Base-by-base conservation (phyloP, 2,797 vertebrate genomes). In the Spinibarbus caldwelli region DNA sequence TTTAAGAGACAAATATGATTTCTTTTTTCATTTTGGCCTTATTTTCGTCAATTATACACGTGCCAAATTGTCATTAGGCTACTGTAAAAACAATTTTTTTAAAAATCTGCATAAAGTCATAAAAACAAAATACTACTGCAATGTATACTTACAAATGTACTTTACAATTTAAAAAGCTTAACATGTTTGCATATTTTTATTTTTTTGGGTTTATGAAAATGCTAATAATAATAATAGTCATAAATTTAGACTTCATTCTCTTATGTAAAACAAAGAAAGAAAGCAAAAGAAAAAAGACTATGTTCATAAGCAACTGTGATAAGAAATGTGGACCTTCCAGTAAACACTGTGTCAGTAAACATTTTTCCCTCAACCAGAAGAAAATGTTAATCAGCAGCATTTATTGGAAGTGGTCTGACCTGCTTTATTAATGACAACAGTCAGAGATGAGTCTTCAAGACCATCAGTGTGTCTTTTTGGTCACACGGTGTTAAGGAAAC, bases 341-440 rank as follows among this genome's bases (percentile, higher is more conserved):
- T 57, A 38, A 77, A 57, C 34, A 17, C 52, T 36, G 21, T 68
- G 34, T 1, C 70, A 47, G 41, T 29, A 29, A 72, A 72, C 14
- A 41, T 47, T 54, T 75, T 31, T 21, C 47, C 17, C 49, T 19
- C 26, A 38, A 2, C 19, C 21, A 5, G 47, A 1, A 38, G n/a
- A 41, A 78, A 62, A 41, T n/a, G 23, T 62, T 78, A 64, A 71
- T 21, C 3, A 0, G 15, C 11, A 23, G 2, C 14, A 17, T 36
- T 83, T 76, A 62, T 75, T 64, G 31, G 78, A 57, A 84, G 3
- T 54, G 47, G 29, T 77, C 34, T 67, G 47, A 84, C 73, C 62
- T 70, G 47, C 31, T 45, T 54, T 54, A 43, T 38, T 78, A 52
- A 41, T 3, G 14, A 77, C 7, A n/a, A 52, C 41, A 9, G 62